Evolutionary conservation across 2,888 invertebrate species (phyloP).

Genomic region (Ctenicera cuprea): DNA sequence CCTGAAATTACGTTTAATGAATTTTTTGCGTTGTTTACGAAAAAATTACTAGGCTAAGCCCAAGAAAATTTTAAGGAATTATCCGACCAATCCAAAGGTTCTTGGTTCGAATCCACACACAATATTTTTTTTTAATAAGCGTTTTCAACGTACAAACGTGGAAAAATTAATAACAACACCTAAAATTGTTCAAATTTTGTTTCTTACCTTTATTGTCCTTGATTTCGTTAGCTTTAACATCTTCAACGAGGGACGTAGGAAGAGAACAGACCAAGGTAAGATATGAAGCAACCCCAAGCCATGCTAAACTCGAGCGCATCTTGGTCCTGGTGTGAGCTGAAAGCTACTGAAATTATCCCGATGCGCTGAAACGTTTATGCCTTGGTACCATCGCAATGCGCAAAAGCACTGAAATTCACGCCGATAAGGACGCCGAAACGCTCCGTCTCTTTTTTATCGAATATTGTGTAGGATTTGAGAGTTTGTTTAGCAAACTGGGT

Average conservation of each 20-base stretch:
- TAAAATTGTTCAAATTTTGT: no score
- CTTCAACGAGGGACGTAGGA: slow-evolving; percentile 70
- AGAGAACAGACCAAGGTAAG: slow-evolving; percentile 61
- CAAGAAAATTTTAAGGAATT: no score
- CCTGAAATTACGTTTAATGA: no score
- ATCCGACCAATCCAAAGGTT: no score
- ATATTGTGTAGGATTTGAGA: slow-evolving; percentile 44
- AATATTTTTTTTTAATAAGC: no score
- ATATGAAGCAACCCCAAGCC: slow-evolving; percentile 41
- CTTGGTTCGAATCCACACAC: no score
- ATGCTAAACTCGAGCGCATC: slow-evolving; percentile 42
- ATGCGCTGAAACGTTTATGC: slow-evolving; percentile 49
- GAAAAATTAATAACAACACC: no score
- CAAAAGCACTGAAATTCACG: slow-evolving; percentile 40
- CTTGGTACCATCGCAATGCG: slow-evolving; percentile 33
- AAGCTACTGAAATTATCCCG: slow-evolving; percentile 60
- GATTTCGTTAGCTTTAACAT: slow-evolving; percentile 68
- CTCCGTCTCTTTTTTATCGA: slow-evolving; percentile 42
- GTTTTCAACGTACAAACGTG: no score
- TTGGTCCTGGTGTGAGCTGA: slow-evolving; percentile 54
- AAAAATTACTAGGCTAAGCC: no score
- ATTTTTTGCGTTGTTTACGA: no score
- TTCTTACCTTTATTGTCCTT: slow-evolving; percentile 69
- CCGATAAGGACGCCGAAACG: slow-evolving; percentile 14
- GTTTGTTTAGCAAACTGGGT: slow-evolving; percentile 25